These are phyloP conservation scores for Reticulitermes speratus DNA, from an alignment of 1,140 invertebrate genomes.

Conservation along the genomic window DNA sequence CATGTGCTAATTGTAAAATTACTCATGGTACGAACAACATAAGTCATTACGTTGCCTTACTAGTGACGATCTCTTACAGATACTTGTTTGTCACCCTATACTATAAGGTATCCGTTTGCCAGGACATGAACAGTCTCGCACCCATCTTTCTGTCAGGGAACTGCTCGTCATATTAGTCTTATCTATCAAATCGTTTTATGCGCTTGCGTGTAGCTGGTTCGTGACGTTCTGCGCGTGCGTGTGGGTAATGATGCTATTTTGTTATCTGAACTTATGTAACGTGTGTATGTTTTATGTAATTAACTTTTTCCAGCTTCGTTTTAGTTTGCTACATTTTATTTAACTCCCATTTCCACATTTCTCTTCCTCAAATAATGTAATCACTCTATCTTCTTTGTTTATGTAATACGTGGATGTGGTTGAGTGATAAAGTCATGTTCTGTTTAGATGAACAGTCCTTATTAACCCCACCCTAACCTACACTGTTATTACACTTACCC, in stretches of 20 bases:
- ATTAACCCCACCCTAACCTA: not conserved
- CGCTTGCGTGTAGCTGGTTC: not conserved
- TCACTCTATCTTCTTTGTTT: constrained; percentile 1
- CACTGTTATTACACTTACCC: not conserved
- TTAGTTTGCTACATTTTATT: constrained; percentile 18
- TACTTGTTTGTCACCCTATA: too few relatives aligned
- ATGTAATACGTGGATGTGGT: not conserved
- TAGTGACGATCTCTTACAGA: too few relatives aligned
- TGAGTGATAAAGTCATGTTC: not conserved
- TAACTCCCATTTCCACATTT: not conserved
- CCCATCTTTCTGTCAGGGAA: too few relatives aligned
- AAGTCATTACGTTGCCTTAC: too few relatives aligned
- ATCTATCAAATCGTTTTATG: constrained; percentile 4
- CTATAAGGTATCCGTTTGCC: too few relatives aligned
- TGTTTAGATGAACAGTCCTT: not conserved
- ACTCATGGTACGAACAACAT: too few relatives aligned
- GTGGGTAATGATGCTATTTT: constrained; percentile 8
- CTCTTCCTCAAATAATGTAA: constrained; percentile 16
- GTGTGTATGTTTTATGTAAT: constrained; percentile 8
- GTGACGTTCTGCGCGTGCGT: not conserved
- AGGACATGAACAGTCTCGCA: too few relatives aligned
- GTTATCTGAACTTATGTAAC: constrained; percentile 17
- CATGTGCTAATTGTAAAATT: too few relatives aligned
- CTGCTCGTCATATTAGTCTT: not conserved
- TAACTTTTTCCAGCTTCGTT: not conserved